Conservation (phyloP, 2,888 invertebrate species). For the Sylvicola cinctus region DNA sequence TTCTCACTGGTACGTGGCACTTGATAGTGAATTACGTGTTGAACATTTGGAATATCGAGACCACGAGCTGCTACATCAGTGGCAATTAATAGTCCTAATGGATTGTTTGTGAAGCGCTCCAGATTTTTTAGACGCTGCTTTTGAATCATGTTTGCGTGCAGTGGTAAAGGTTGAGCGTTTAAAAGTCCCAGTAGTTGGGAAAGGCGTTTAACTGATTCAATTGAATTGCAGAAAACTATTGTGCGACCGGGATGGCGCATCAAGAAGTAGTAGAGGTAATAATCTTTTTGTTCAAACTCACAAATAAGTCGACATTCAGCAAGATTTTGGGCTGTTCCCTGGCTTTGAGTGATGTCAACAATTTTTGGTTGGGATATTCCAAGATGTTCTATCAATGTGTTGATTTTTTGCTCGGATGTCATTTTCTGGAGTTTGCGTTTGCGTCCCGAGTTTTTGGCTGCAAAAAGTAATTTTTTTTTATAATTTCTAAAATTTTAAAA, state of each 20-base stretch:
- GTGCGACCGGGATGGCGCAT: slow-evolving; percentile 73
- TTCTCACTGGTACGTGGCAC: slow-evolving; percentile 90
- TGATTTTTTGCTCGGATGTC: slow-evolving; percentile 54
- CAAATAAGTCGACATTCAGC: slow-evolving; percentile 71
- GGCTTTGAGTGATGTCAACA: slow-evolving; percentile 64
- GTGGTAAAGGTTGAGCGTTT: slow-evolving; percentile 49
- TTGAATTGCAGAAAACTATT: slow-evolving; percentile 84
- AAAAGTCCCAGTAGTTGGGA: slow-evolving; percentile 46
- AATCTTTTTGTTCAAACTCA: slow-evolving; percentile 65
- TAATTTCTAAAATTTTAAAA: neutral
- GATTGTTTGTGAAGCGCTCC: slow-evolving; percentile 59
- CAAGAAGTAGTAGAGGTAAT: slow-evolving; percentile 77
- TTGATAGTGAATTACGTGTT: slow-evolving; percentile 93
- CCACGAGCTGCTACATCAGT: slow-evolving; percentile 98
- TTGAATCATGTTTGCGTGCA: slow-evolving; percentile 87
- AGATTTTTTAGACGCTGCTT: slow-evolving; percentile 82
- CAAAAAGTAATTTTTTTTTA: slow-evolving; percentile 8
- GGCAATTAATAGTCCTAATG: slow-evolving; percentile 59
- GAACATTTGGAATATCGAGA: slow-evolving; percentile 79
- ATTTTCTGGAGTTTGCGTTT: slow-evolving; percentile 35
- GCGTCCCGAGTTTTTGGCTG: slow-evolving; percentile 12
- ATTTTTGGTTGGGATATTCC: slow-evolving; percentile 81
- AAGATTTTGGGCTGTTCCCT: slow-evolving; percentile 61
- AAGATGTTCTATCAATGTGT: slow-evolving; percentile 53
- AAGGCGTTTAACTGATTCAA: slow-evolving; percentile 74